Percentiles rank a stretch among this genome's conserved stretches.
phyloP scores from a whole-genome alignment of 2,888 invertebrate species.

The Protodeltote pygarga region DNA sequence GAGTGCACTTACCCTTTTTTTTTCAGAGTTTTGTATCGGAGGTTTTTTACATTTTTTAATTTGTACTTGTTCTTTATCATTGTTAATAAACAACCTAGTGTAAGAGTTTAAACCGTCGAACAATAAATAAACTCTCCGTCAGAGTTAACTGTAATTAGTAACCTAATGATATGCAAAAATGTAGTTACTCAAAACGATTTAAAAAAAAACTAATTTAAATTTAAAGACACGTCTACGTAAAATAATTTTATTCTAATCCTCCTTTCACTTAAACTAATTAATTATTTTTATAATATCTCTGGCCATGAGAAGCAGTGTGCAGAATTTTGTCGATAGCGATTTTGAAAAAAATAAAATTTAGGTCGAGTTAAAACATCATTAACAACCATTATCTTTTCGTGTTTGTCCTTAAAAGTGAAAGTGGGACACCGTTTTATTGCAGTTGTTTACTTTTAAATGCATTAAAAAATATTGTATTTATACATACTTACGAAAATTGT shows the following conservation, averaged over 20 bases:
- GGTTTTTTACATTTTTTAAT: no score
- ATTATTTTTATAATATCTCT: neutral
- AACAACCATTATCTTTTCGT: slow-evolving; percentile 15
- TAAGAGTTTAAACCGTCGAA: no score
- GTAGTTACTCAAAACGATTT: neutral
- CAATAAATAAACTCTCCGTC: no score
- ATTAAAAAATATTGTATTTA: no score
- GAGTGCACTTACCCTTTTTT: no score
- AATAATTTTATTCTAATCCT: neutral
- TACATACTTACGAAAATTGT: neutral
- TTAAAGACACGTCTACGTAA: neutral
- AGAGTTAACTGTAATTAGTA: neutral
- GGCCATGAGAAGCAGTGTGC: neutral
- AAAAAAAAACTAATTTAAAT: no score
- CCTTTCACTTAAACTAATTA: slow-evolving; percentile 8
- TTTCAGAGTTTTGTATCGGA: no score
- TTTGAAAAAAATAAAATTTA: slow-evolving; percentile 23
- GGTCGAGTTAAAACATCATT: slow-evolving; percentile 12
- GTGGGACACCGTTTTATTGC: slow-evolving; percentile 10
- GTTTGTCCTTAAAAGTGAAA: slow-evolving; percentile 24
- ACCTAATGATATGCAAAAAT: neutral
- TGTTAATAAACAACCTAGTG: no score
- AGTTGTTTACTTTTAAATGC: no score
- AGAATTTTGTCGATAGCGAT: slow-evolving; percentile 9
- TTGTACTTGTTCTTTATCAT: no score